Conservation (phyloP, 2,888 invertebrate genomes). For the Acanthopleura granulata region DNA sequence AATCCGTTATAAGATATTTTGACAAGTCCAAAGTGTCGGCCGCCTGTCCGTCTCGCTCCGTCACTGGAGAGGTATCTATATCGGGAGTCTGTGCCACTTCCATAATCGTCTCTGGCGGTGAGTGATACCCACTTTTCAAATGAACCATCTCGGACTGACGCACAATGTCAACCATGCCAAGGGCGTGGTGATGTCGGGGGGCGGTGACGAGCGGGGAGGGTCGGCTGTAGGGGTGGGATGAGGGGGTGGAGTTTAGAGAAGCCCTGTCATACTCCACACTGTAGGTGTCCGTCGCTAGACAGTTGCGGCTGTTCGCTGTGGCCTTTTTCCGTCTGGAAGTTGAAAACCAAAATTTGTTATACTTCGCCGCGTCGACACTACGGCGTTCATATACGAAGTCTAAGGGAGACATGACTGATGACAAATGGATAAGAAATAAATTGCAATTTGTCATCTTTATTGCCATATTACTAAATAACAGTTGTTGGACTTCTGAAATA, state of each 20-base stretch:
- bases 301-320: not conserved
- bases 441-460: too few relatives aligned
- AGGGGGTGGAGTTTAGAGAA: constrained; percentile 5
- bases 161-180: constrained; percentile 9
- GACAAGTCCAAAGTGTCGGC: constrained; percentile 10
- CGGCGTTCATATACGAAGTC: too few relatives aligned
- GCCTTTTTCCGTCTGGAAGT: not conserved
- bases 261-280: constrained; percentile 14
- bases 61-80: not conserved
- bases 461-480: too few relatives aligned
- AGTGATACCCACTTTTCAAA: not conserved
- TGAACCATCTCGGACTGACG: not conserved
- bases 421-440: too few relatives aligned
- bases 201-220: not conserved
- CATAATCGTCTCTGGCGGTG: not conserved
- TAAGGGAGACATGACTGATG: too few relatives aligned
- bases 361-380: too few relatives aligned
- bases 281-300: constrained; percentile 10
- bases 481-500: too few relatives aligned
- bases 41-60: not conserved
- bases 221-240: constrained; percentile 6
- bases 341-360: not conserved
- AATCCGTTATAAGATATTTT: constrained; percentile 7
- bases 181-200: not conserved
- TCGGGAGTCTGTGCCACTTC: not conserved